Percentiles rank a stretch among this genome's conserved stretches.
Conservation (phyloP, 1,140 invertebrate genomes). For the Meloidogyne floridensis region DNA sequence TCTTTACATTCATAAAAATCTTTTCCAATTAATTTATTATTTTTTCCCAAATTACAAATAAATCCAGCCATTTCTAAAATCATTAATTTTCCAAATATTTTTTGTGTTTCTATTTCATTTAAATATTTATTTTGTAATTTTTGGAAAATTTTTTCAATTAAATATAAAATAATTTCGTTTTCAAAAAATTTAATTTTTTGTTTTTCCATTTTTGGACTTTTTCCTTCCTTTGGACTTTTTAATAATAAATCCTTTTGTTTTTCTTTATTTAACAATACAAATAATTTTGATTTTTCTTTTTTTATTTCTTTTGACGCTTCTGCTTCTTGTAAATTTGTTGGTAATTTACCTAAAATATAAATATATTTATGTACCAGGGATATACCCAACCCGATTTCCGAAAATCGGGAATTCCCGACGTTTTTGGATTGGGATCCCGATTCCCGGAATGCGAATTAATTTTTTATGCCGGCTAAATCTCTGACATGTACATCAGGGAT, state of each 20-base stretch:
- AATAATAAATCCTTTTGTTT: not conserved
- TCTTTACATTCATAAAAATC: not conserved
- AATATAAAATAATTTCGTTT: constrained; percentile 4
- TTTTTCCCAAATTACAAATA: constrained; percentile 2
- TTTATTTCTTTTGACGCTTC: not conserved
- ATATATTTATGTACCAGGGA: no score
- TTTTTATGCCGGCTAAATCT: no score
- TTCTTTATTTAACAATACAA: not conserved
- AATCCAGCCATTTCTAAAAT: not conserved
- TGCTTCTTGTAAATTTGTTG: not conserved
- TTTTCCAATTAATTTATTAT: not conserved
- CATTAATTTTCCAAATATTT: not conserved
- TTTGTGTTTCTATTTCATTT: not conserved
- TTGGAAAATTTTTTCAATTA: not conserved
- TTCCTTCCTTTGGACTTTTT: not conserved
- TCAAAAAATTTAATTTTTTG: not conserved
- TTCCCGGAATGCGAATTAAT: no score
- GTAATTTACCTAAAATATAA: no score
- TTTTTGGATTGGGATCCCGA: no score
- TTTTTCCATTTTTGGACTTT: no score
- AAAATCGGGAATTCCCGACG: no score
- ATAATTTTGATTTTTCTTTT: not conserved
- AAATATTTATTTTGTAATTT: constrained; percentile 10
- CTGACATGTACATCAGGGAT: no score
- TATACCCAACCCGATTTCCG: no score